Percentiles rank a stretch among this genome's conserved stretches.
Conservation (phyloP, 2,888 invertebrate species). For the Philereme transversata region DNA sequence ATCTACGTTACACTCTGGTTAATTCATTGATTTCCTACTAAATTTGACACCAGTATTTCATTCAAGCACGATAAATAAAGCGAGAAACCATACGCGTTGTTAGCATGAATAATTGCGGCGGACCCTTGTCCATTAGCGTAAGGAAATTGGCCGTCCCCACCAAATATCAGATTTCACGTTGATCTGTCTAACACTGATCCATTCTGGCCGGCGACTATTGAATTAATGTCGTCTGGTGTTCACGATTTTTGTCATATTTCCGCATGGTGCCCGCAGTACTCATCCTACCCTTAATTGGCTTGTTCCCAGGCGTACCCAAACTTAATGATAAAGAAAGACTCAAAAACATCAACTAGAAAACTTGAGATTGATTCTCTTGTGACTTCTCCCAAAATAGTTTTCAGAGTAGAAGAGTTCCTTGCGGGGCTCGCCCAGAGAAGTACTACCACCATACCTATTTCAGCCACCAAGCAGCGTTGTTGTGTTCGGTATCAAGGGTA, state of each 20-base stretch:
- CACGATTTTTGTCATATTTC: conserved; percentile 77
- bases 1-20: no score
- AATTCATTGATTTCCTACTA: neutral
- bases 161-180: conserved; percentile 81
- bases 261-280: conserved; percentile 50
- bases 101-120: conserved; percentile 64
- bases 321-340: neutral
- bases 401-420: no score
- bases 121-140: conserved; percentile 75
- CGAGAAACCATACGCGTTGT: conserved; percentile 43
- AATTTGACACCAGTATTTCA: conserved; percentile 15
- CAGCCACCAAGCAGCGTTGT: no score
- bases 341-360: neutral
- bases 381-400: no score
- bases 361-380: no score
- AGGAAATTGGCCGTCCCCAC: conserved; percentile 75
- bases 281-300: conserved; percentile 42
- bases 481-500: no score
- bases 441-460: no score
- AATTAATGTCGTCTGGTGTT: conserved; percentile 78
- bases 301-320: conserved; percentile 30
- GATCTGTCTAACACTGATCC: conserved; percentile 79
- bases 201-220: conserved; percentile 76
- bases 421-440: no score
- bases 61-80: conserved; percentile 15